Conservation (phyloP, 2,797 vertebrate species). For the Sebastes hopkinsi region DNA sequence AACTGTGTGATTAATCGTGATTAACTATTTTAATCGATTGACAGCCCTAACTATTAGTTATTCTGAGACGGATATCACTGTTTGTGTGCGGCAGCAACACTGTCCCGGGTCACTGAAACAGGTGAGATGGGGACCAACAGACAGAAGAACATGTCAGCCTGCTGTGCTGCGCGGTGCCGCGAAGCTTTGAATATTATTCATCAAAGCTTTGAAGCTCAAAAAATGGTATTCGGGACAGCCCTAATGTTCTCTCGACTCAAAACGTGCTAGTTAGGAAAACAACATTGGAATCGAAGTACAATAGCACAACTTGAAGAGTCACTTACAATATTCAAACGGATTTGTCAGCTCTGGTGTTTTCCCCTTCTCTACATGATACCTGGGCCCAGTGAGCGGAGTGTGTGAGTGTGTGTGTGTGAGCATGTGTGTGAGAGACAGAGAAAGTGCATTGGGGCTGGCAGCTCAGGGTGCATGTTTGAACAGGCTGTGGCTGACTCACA, state of each 20-base stretch:
- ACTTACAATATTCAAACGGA: constrained; percentile 33
- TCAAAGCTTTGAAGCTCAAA: too few species aligned
- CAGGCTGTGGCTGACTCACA: constrained; percentile 81
- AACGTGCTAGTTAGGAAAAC: constrained; percentile 37
- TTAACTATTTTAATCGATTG: too few species aligned
- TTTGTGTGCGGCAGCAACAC: too few species aligned
- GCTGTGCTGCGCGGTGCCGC: too few species aligned
- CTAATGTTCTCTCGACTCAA: constrained; percentile 20
- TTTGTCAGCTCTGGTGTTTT: constrained; percentile 39
- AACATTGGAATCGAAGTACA: constrained; percentile 25
- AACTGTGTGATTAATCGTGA: too few species aligned
- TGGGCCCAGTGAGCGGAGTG: constrained; percentile 40
- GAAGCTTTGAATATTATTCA: too few species aligned
- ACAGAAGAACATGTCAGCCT: too few species aligned
- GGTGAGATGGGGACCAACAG: too few species aligned
- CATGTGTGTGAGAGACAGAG: constrained; percentile 26
- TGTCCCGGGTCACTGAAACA: too few species aligned
- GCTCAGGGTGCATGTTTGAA: constrained; percentile 82
- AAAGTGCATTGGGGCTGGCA: constrained; percentile 74
- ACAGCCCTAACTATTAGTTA: too few species aligned
- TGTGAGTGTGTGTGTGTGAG: constrained; percentile 8
- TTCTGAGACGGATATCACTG: too few species aligned
- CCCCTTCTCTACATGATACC: constrained; percentile 54
- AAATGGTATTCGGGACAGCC: too few species aligned
- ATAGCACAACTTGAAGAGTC: constrained; percentile 30